These are phyloP conservation scores for Mugil cephalus DNA, from an alignment of 2,113 vertebrate species.

Conservation along the genomic window DNA sequence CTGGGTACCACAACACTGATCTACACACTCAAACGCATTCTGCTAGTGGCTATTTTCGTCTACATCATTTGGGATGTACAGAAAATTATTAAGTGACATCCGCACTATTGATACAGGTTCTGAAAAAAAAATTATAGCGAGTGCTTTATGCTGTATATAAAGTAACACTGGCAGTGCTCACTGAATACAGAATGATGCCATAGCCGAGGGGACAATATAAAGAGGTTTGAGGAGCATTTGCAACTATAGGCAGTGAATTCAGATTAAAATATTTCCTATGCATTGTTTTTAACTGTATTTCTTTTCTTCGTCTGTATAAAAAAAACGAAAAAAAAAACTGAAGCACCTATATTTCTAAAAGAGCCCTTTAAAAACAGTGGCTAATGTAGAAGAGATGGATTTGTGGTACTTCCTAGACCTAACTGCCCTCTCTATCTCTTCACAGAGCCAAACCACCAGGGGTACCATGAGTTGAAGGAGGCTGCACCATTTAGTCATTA, in stretches of 20 bases:
- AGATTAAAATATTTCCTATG: neutral
- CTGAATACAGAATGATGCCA: slow-evolving; percentile 18
- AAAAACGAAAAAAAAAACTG: slow-evolving; percentile 32
- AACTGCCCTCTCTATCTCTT: slow-evolving; percentile 86
- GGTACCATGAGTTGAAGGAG: slow-evolving; percentile 90
- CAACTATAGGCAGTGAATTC: slow-evolving; percentile 1
- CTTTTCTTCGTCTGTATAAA: slow-evolving; percentile 18
- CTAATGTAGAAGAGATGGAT: slow-evolving; percentile 57
- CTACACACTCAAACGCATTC: slow-evolving; percentile 82
- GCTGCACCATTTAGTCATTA: slow-evolving; percentile 84
- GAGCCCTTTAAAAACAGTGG: slow-evolving; percentile 51
- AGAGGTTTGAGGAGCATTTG: slow-evolving; percentile 18
- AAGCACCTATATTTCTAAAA: slow-evolving; percentile 62
- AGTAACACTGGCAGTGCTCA: slow-evolving; percentile 1
- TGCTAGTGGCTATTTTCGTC: slow-evolving; percentile 78
- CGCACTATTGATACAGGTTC: slow-evolving; percentile 11
- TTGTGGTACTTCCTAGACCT: slow-evolving; percentile 74
- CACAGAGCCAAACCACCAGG: slow-evolving; percentile 87
- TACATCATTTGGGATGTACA: slow-evolving; percentile 86
- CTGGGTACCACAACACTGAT: slow-evolving; percentile 86
- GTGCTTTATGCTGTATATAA: slow-evolving; percentile 4
- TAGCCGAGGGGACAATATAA: neutral
- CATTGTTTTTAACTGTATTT: neutral
- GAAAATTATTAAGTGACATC: slow-evolving; percentile 80
- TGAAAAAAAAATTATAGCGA: slow-evolving; percentile 27